Percentiles rank a stretch among this genome's conserved stretches.
Conservation (phyloP, 2,797 vertebrate genomes). For the Parauchenoglanis ngamensis region DNA sequence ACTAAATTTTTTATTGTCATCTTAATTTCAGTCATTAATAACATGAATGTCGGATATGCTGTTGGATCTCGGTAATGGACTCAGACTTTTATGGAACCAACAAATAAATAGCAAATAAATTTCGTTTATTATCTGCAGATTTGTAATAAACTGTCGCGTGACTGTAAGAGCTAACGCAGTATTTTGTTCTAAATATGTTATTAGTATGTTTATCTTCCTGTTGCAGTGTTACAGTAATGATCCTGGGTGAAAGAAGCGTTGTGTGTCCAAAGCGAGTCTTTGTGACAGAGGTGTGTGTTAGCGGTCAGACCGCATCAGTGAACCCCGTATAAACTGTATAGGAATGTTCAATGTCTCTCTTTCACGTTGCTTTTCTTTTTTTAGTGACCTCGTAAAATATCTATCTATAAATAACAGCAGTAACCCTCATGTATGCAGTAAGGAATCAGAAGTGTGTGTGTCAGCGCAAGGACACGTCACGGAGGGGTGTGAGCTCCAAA, state of each 20-base stretch:
- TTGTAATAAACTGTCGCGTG: not conserved
- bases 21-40: not conserved
- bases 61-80: not conserved
- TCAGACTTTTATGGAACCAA: not conserved
- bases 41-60: not conserved
- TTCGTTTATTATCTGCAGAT: not conserved
- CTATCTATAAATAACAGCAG: not conserved
- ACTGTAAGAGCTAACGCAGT: not conserved
- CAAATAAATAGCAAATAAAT: too few relatives aligned
- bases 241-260: not conserved
- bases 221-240: not conserved
- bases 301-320: not conserved
- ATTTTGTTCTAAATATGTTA: not conserved
- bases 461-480: not conserved
- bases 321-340: slow-evolving; percentile 2
- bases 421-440: not conserved
- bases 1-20: not conserved
- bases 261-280: not conserved
- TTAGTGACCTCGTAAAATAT: not conserved
- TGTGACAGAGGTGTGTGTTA: slow-evolving; percentile 4
- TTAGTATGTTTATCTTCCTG: not conserved
- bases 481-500: not conserved
- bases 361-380: not conserved
- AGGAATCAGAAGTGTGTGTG: not conserved
- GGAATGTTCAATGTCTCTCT: not conserved